Conservation (phyloP, 1,140 invertebrate genomes). For the Drosophila littoralis region DNA sequence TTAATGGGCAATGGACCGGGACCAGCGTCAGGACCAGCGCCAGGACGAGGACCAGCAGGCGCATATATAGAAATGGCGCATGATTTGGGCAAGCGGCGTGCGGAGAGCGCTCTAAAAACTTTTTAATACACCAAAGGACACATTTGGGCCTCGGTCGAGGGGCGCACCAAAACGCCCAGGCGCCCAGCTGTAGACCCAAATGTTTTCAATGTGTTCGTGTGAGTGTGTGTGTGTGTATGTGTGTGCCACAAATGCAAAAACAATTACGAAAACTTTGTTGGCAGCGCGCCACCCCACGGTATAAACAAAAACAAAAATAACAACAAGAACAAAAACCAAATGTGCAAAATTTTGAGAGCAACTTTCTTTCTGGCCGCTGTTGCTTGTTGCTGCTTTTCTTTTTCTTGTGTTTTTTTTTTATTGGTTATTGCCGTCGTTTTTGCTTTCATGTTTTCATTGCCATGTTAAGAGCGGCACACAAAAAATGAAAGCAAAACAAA, state of each 20-base stretch:
- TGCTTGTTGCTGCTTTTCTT: constrained; percentile 76
- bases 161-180: not conserved
- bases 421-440: constrained; percentile 61
- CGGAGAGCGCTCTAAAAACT: constrained; percentile 58
- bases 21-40: constrained; percentile 6
- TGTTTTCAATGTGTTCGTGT: constrained; percentile 11
- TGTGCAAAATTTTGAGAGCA: constrained; percentile 74
- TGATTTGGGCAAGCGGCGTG: constrained; percentile 23
- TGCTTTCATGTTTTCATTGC: constrained; percentile 82
- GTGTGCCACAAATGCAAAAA: constrained; percentile 77
- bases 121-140: constrained; percentile 83
- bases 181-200: constrained; percentile 15
- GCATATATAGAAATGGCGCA: constrained; percentile 19
- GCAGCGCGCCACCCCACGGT: constrained; percentile 39
- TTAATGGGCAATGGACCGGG: constrained; percentile 78
- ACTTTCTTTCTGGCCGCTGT: constrained; percentile 56
- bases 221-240: constrained; percentile 43
- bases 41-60: constrained; percentile 26
- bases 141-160: constrained; percentile 64
- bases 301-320: constrained; percentile 30
- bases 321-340: constrained; percentile 56
- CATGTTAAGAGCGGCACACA: constrained; percentile 61
- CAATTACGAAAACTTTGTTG: constrained; percentile 80
- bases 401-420: constrained; percentile 53
- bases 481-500: constrained; percentile 22